Evolutionary conservation across 2,113 vertebrate genomes (phyloP).

Genomic region (Pteronura brasiliensis): DNA sequence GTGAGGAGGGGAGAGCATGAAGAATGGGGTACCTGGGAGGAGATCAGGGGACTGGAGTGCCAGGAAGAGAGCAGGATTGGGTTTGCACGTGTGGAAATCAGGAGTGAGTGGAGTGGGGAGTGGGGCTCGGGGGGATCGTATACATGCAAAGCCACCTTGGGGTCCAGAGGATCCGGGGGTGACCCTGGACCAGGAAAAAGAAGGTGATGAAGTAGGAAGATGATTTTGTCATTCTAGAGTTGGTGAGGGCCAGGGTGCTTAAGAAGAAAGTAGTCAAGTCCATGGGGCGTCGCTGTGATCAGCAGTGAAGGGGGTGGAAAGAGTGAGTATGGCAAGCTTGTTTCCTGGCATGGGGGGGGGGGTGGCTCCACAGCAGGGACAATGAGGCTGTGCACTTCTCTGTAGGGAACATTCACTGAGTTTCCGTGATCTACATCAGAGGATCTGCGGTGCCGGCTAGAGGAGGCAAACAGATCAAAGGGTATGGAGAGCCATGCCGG

Average conservation of each 20-base stretch:
- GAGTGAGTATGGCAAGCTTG: too few relatives aligned
- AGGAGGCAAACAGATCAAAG: not conserved
- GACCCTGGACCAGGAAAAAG: not conserved
- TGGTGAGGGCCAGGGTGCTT: not conserved
- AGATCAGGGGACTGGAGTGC: not conserved
- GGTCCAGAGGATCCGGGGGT: not conserved
- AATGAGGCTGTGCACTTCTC: not conserved
- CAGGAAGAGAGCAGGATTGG: not conserved
- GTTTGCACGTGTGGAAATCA: fast-evolving
- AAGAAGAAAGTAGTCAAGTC: not conserved
- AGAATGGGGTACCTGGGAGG: not conserved
- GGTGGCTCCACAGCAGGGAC: too few relatives aligned
- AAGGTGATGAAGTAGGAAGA: not conserved
- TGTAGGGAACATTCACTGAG: not conserved
- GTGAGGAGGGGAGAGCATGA: not conserved
- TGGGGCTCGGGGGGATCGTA: fast-evolving
- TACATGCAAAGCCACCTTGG: not conserved
- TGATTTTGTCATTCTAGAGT: not conserved
- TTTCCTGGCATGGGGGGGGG: not conserved
- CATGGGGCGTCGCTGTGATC: not conserved
- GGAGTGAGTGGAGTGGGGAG: fast-evolving
- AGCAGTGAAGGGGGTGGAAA: too few relatives aligned
- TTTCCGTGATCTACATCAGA: not conserved
- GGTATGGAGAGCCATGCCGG: not conserved
- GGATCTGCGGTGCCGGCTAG: not conserved